Percentiles rank a stretch among this genome's conserved stretches.
These are phyloP conservation scores for Zelostemma sp. DNA, from an alignment of 1,140 invertebrate genomes.

Conservation along the genomic window DNA sequence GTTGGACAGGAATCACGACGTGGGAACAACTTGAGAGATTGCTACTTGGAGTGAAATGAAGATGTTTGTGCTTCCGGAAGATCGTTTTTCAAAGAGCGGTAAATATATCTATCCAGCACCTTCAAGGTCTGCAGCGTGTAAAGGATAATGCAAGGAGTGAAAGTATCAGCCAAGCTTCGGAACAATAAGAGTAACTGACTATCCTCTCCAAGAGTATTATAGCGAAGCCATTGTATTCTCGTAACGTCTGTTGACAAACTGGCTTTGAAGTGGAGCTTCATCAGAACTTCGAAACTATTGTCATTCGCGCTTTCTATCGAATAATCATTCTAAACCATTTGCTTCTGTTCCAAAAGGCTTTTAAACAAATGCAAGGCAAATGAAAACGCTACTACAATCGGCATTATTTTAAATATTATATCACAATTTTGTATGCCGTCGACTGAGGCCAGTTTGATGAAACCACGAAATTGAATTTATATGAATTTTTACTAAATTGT, in stretches of 20 bases:
- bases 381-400: not conserved
- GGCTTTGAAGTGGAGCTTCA: constrained; percentile 26
- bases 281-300: constrained; percentile 22
- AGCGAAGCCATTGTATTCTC: constrained; percentile 22
- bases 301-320: constrained; percentile 23
- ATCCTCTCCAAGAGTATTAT: constrained; percentile 33
- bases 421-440: not conserved
- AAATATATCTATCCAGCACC: constrained; percentile 29
- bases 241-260: constrained; percentile 25
- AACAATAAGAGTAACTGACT: constrained; percentile 36
- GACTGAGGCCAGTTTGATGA: not conserved
- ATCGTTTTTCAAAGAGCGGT: constrained; percentile 3
- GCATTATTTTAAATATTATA: not conserved
- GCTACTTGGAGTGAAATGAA: too few species aligned
- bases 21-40: too few species aligned
- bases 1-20: too few species aligned
- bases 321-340: constrained; percentile 15
- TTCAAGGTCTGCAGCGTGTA: constrained; percentile 16
- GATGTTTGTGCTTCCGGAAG: too few species aligned
- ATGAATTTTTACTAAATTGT: too few species aligned
- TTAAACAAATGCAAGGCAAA: not conserved
- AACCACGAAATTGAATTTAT: not conserved
- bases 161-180: constrained; percentile 26
- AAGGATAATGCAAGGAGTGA: constrained; percentile 15
- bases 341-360: not conserved